Evolutionary conservation across 2,797 vertebrate species (phyloP), one percentile per base, ranked within the genome.

Genomic region (Labroides dimidiatus): DNA sequence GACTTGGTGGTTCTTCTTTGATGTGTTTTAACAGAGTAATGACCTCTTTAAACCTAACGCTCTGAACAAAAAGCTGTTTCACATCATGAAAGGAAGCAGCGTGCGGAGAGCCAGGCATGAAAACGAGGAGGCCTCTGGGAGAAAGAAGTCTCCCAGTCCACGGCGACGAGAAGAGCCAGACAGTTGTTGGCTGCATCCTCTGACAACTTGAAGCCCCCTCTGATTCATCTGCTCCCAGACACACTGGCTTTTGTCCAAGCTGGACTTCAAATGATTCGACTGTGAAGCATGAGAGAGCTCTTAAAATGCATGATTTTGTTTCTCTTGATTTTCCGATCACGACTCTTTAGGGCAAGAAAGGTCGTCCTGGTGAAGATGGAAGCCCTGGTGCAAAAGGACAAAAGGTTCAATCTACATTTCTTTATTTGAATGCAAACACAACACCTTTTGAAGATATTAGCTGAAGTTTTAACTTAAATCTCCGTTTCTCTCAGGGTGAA

Each of bases 331-430:
- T 33, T 41, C 10, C 19, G 56, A 44, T 68, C 15, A 8, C n/a
- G 4, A 30, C 45, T 62, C 63, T 72, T 10, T 78, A 98, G 96
- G 96, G 96, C n/a, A 98, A 97, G 87, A 97, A 95, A 67, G 96
- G 96, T 36, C 94, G 94, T 16, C 85, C 94, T 2, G 96, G 96
- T 55, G 95, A 96, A 0, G 91, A 97, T 58, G 96, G 96, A 68
- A 89, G 33, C 75, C 91, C 95, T 9, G 96, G 96, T 10, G 17
- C 10, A 4, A 97, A 95, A 90, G 96, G 96, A 81, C 68, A 43
- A 10, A 97, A 96, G 96, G 96, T 98, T 73, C 75, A 6, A 1
- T 8, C 4, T 8, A 9, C 24, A 27, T 27, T 33, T 33, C 1
- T 33, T 33, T 33, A 33, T 6, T 33, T 33, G 4, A 33, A 33